Conservation (phyloP, 2,888 invertebrate genomes). For the Aspidiotus destructor region DNA sequence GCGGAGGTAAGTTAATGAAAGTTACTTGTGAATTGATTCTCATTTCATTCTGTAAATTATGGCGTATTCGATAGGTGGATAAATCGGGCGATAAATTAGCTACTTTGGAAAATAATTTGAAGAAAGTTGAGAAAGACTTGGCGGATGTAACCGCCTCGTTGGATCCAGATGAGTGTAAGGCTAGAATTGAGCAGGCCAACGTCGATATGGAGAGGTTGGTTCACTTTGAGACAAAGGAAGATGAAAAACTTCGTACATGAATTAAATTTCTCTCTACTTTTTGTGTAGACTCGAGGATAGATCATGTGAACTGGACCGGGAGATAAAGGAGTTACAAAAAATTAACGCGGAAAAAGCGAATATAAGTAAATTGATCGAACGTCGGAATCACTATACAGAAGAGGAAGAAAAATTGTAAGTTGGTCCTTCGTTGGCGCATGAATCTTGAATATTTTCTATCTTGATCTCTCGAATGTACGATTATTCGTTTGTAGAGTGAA, state of each 20-base stretch:
- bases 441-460: no score
- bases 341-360: no score
- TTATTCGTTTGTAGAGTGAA: no score
- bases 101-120: conserved; percentile 46
- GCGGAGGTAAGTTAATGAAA: conserved; percentile 47
- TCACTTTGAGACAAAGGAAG: not conserved
- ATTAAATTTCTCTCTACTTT: no score
- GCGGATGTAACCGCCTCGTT: conserved; percentile 42
- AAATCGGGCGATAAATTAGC: conserved; percentile 46
- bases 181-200: conserved; percentile 52
- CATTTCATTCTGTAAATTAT: conserved; percentile 9
- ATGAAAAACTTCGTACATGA: no score
- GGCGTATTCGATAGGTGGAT: conserved; percentile 37
- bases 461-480: no score
- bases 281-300: not conserved
- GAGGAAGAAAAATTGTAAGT: no score
- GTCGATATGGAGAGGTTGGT: conserved; percentile 46
- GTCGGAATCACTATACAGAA: no score
- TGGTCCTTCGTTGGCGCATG: no score
- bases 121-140: conserved; percentile 47
- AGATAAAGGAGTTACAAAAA: no score
- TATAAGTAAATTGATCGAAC: no score
- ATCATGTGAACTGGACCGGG: no score
- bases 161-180: conserved; percentile 49
- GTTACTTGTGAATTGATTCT: not conserved